Percentiles rank a stretch among this genome's conserved stretches.
phyloP scores from a whole-genome alignment of 2,797 vertebrate genomes.

The Chelidonichthys spinosus region DNA sequence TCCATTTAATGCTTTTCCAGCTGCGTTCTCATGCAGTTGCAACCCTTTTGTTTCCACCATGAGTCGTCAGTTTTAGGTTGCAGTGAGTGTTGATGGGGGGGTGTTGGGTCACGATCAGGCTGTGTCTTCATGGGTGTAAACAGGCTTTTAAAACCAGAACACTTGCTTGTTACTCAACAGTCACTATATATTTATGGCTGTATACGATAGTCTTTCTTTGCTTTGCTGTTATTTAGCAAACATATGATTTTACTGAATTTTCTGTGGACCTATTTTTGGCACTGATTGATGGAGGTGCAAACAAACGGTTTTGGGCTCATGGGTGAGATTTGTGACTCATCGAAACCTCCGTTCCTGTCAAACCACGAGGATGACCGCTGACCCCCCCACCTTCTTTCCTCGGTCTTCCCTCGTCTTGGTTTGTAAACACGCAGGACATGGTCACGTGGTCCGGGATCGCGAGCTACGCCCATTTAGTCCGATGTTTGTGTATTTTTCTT shows the following conservation, averaged over 20 bases:
- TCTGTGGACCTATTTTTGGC: background rate
- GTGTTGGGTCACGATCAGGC: too few species aligned
- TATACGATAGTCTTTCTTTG: background rate
- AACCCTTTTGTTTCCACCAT: too few species aligned
- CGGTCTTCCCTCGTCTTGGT: slow-evolving; percentile 6
- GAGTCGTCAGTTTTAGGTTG: too few species aligned
- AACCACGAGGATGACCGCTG: slow-evolving; percentile 26
- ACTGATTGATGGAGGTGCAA: background rate
- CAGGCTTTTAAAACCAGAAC: slow-evolving; percentile 23
- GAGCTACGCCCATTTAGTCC: background rate
- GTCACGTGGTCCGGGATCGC: slow-evolving; percentile 8
- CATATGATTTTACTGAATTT: background rate
- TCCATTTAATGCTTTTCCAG: too few species aligned
- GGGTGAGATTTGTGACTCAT: slow-evolving; percentile 26
- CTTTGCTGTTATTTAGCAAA: too few species aligned
- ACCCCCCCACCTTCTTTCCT: slow-evolving; percentile 9
- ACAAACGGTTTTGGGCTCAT: background rate
- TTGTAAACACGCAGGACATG: slow-evolving; percentile 24
- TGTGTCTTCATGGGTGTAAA: background rate
- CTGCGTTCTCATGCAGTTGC: too few species aligned
- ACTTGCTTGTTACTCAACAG: background rate
- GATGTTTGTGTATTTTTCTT: background rate
- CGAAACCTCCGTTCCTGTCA: slow-evolving; percentile 20
- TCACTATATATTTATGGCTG: background rate
- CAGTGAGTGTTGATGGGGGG: too few species aligned